Conservation (phyloP, 2,888 invertebrate genomes). For the Amphipoea oculea region DNA sequence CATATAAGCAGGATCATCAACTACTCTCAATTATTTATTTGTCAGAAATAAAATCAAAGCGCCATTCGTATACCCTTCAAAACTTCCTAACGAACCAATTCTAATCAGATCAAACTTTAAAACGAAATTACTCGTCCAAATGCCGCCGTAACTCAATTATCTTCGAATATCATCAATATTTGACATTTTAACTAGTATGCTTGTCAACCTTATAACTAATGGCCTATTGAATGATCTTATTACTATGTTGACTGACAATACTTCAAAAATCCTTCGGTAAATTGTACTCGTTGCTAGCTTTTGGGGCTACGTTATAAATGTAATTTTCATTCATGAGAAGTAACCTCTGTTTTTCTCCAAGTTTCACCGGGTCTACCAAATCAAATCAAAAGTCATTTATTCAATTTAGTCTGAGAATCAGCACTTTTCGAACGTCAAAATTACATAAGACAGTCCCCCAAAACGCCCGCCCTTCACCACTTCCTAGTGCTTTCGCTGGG, state of each 20-base stretch:
- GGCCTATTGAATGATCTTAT: not conserved
- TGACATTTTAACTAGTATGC: conserved; percentile 28
- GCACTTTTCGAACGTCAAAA: too few relatives aligned
- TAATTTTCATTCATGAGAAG: not conserved
- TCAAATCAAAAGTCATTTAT: too few relatives aligned
- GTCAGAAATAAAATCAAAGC: not conserved
- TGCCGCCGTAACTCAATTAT: conserved; percentile 15
- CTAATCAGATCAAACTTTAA: conserved; percentile 48
- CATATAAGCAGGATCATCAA: not conserved
- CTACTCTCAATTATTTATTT: not conserved
- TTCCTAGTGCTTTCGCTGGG: too few relatives aligned
- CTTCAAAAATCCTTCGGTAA: not conserved
- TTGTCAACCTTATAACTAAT: conserved; percentile 17
- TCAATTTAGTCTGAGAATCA: too few relatives aligned
- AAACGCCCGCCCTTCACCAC: too few relatives aligned
- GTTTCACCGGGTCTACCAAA: not conserved
- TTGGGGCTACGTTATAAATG: not conserved
- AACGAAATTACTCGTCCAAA: conserved; percentile 30
- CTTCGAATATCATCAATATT: conserved; percentile 40
- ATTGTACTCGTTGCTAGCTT: not conserved
- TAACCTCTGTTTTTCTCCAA: not conserved
- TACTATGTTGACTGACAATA: not conserved
- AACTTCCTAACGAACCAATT: not conserved
- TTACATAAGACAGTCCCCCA: too few relatives aligned
- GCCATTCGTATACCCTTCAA: not conserved